Conservation (phyloP, 1,140 invertebrate species). For the Leptinotarsa texana region DNA sequence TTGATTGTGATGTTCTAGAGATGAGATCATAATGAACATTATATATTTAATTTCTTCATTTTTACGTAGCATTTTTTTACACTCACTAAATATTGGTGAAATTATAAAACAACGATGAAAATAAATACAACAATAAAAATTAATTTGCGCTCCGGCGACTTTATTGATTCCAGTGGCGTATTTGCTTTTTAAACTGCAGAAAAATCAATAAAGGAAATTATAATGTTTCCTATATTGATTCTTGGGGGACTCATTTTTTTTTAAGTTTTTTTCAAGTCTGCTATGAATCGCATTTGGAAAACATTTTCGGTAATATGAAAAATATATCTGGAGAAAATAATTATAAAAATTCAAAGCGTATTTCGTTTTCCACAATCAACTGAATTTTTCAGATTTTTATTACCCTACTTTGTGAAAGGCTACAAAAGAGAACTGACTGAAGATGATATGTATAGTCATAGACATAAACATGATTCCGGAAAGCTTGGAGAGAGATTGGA, state of each 20-base stretch:
- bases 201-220: too few relatives aligned
- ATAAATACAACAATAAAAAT: too few relatives aligned
- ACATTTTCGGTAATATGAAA: background rate
- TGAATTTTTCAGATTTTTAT: slow-evolving; percentile 47
- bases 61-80: too few relatives aligned
- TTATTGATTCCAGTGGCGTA: too few relatives aligned
- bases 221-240: too few relatives aligned
- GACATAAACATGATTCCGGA: slow-evolving; percentile 35
- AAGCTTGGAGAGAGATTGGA: slow-evolving; percentile 61
- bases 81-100: too few relatives aligned
- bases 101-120: too few relatives aligned
- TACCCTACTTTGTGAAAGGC: slow-evolving; percentile 42
- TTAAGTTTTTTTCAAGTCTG: background rate
- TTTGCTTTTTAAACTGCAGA: too few relatives aligned
- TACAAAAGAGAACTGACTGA: slow-evolving; percentile 33
- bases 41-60: too few relatives aligned
- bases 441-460: slow-evolving; percentile 34
- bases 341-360: background rate
- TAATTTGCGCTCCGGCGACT: too few relatives aligned
- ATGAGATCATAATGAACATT: too few relatives aligned
- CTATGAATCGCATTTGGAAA: background rate
- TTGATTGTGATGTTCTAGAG: too few relatives aligned
- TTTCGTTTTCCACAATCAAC: background rate
- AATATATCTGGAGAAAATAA: background rate
- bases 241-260: background rate